Base-by-base conservation (phyloP, 2,113 vertebrate species). In the Brachyistius frenatus region DNA sequence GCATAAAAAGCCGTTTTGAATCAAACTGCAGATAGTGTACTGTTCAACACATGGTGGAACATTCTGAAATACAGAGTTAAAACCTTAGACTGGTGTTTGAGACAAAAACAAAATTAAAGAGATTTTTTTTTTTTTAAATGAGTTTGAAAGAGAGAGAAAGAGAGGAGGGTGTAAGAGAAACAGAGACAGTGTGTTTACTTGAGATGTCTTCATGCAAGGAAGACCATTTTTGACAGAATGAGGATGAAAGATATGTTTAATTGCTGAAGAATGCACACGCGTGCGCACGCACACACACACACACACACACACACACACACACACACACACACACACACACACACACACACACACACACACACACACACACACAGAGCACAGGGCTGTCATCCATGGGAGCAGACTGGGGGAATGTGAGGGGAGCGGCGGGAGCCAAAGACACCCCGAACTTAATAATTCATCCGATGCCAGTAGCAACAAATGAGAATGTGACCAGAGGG, bases 361-460 rank as follows among this genome's bases (percentile, higher is more conserved):
- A 49, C 62, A 62, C 58, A 76, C 53, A 65, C 36, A 44, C 53
- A 56, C 23, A 32, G 32, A 52, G 37, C 68, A 23, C 23, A 23
- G 23, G 54, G 80, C 68, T 87, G 80, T 80, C 81, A 73, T 73
- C 52, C 16, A 39, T 47, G 65, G 35, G 66, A 79, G 74, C 66
- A 79, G 73, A 81, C 66, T 81, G 68, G 57, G 88, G 80, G 87
- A 86, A 87, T 86, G 85, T 44, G 58, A 69, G 61, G 63, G 70
- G 56, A 66, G 49, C 73, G 36, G 66, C 23, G 60, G 89, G 93
- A 93, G 75, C 91, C 41, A 91, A 23, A 94, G 93, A 95, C 95
- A 94, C 93, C 94, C 87, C 77, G 78, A 49, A 93, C 93, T 99
- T 90, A 96, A 99, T 98, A 95, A 98, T 99, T 96, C 86, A 98